These are phyloP conservation scores for Pteronura brasiliensis DNA, from an alignment of 2,113 vertebrate species.

Conservation along the genomic window DNA sequence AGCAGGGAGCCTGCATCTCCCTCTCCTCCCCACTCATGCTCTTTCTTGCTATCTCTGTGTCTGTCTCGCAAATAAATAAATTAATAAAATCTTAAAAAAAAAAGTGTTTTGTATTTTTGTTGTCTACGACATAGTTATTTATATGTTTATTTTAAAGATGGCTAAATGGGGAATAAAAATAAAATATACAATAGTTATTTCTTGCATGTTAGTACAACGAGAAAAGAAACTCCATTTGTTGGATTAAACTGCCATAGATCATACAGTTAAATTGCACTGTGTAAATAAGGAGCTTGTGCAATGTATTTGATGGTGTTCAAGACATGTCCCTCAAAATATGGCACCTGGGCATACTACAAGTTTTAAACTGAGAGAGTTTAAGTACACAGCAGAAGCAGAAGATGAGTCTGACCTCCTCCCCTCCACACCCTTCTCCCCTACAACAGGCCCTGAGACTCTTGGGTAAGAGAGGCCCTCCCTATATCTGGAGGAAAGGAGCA, in stretches of 20 bases:
- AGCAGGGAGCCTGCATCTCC: neutral
- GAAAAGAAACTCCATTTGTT: constrained; percentile 18
- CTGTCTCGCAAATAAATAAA: neutral
- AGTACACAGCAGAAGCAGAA: neutral
- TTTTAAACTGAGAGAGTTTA: neutral
- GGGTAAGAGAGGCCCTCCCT: too few relatives aligned
- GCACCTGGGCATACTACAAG: neutral
- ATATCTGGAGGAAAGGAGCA: neutral
- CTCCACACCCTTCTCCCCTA: neutral
- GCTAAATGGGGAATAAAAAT: neutral
- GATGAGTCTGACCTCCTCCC: neutral
- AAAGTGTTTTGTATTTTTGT: neutral
- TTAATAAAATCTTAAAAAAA: neutral
- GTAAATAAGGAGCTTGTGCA: constrained; percentile 23
- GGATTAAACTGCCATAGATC: neutral
- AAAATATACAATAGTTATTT: constrained; percentile 7
- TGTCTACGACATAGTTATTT: neutral
- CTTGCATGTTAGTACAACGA: neutral
- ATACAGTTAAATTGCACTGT: neutral
- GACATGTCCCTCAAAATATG: neutral
- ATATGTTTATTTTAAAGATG: neutral
- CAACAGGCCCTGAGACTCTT: neutral
- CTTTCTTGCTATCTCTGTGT: neutral
- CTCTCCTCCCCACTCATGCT: neutral
- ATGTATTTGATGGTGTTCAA: neutral